Evolutionary conservation across 92 coral and sea anemone genomes (phyloP), one percentile per base, ranked within the genome.

Genomic region (Zoanthus gigantus): DNA sequence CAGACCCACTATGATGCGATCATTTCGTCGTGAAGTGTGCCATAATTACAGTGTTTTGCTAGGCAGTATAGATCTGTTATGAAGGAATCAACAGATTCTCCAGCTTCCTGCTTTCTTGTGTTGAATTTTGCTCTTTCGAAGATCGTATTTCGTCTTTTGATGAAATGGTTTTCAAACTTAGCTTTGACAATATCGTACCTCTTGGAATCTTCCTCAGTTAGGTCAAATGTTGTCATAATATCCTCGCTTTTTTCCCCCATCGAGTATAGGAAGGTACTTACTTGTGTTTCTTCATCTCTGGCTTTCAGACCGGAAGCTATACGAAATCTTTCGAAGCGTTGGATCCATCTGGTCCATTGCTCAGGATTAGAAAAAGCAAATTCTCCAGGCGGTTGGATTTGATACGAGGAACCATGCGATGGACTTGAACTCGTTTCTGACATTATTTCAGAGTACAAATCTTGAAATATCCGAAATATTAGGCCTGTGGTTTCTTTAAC

Each of bases 1-100:
- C 23, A 92, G 87, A 50, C 94, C 94, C 30, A 89, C 94, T 12
- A 92, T 81, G 71, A 92, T 89, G n/a, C 84, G 91, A 67, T 92
- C 88, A 79, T 71, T 52, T 86, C 87, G 47, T 88, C 90, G 16
- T 42, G 65, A 28, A 90, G 90, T 53, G 80, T 69, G 72, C 88
- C 87, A 46, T 79, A 86, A 17, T 56, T 71, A 66, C 93, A 86
- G 68, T 90, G 83, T 74, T 90, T 83, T 28, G 87, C 87, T 73
- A 90, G 76, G 18, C 63, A 73, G 71, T 83, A 83, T 30, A 83
- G 75, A 83, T 83, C 88, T 16, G 80, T 84, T 17, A 84, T 84
- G 18, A 84, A 84, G 18, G 68, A 72, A 53, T 84, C 88, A 23
- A 71, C 88, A 9, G 88, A 45, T 54, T 84, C 88, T 72, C 80